phyloP scores from a whole-genome alignment of 2,888 invertebrate genomes.

The Platypus cylindrus region DNA sequence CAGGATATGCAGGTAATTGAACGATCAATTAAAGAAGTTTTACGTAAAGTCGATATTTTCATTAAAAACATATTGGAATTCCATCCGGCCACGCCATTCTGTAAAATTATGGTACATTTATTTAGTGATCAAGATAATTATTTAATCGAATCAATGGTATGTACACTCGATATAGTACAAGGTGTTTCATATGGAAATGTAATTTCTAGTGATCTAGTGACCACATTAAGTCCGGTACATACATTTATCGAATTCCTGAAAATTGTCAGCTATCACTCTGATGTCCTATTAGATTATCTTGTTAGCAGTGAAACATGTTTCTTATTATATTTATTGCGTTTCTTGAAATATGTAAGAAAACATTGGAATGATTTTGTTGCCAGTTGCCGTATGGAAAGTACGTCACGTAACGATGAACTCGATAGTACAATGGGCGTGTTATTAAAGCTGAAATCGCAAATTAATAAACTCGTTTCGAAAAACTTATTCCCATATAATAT shows the following conservation, averaged over 20 bases:
- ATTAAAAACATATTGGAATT: slow-evolving; percentile 71
- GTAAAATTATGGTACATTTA: slow-evolving; percentile 76
- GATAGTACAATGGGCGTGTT: slow-evolving; percentile 77
- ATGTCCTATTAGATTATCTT: slow-evolving; percentile 69
- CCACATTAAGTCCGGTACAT: slow-evolving; percentile 71
- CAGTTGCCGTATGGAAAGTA: slow-evolving; percentile 51
- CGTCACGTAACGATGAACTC: slow-evolving; percentile 41
- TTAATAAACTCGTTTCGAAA: slow-evolving; percentile 69
- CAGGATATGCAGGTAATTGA: slow-evolving; percentile 84
- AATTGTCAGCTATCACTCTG: slow-evolving; percentile 69
- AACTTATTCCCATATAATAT: slow-evolving; percentile 84
- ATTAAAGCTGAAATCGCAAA: slow-evolving; percentile 64
- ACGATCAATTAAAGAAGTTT: slow-evolving; percentile 69
- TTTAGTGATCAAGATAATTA: slow-evolving; percentile 88
- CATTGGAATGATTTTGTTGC: slow-evolving; percentile 75
- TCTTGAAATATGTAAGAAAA: slow-evolving; percentile 69
- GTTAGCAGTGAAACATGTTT: slow-evolving; percentile 88
- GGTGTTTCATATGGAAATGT: slow-evolving; percentile 74
- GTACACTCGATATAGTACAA: slow-evolving; percentile 75
- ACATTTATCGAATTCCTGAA: slow-evolving; percentile 80
- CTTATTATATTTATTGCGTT: slow-evolving; percentile 67
- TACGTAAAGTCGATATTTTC: slow-evolving; percentile 69
- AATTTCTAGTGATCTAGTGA: slow-evolving; percentile 64
- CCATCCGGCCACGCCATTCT: slow-evolving; percentile 77
- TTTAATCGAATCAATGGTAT: slow-evolving; percentile 84